Conservation (phyloP, 2,797 vertebrate species). For the Tragelaphus eurycerus region DNA sequence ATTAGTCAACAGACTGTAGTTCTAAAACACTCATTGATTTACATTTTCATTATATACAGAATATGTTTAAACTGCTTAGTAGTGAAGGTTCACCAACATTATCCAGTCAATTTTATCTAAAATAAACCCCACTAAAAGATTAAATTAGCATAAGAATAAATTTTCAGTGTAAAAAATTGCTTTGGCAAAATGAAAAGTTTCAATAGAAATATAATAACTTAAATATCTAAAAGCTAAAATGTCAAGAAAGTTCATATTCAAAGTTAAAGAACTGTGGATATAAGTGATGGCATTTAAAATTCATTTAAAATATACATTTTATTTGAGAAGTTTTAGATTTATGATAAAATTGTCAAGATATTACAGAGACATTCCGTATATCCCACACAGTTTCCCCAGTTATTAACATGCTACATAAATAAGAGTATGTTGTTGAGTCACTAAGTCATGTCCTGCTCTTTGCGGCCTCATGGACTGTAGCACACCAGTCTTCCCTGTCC, state of each 20-base stretch:
- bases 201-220: not conserved
- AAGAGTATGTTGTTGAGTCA: not conserved
- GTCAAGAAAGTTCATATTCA: not conserved
- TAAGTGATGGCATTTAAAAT: not conserved
- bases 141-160: not conserved
- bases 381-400: not conserved
- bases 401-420: not conserved
- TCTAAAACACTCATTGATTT: constrained; percentile 32
- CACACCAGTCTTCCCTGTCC: not conserved
- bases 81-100: not conserved
- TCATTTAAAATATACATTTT: not conserved
- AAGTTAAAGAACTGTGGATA: not conserved
- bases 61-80: constrained; percentile 43
- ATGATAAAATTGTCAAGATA: not conserved
- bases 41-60: constrained; percentile 38
- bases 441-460: not conserved
- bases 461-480: not conserved
- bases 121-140: constrained; percentile 15
- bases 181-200: not conserved
- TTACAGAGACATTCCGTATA: rapidly evolving
- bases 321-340: not conserved
- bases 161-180: not conserved
- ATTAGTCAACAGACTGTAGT: constrained; percentile 20
- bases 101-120: constrained; percentile 11
- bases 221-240: not conserved